Percentiles rank a stretch among this genome's conserved stretches.
phyloP scores from a whole-genome alignment of 2,797 vertebrate species.

The Calcarius lapponicus region DNA sequence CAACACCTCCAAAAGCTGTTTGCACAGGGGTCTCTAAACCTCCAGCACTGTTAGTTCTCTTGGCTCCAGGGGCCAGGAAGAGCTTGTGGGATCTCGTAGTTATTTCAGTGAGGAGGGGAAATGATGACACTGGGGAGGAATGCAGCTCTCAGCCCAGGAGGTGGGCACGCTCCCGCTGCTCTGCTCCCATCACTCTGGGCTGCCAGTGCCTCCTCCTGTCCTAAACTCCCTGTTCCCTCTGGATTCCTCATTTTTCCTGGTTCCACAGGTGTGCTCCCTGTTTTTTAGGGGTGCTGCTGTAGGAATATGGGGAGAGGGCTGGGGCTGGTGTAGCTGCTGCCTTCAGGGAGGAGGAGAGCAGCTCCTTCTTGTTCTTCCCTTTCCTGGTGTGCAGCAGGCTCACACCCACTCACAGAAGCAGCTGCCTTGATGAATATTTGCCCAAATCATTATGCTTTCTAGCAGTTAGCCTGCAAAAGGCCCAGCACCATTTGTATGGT shows the following conservation, averaged over 20 bases:
- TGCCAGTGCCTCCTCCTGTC: neutral
- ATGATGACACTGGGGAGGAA: neutral
- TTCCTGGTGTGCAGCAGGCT: neutral
- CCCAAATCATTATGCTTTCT: conserved; percentile 26
- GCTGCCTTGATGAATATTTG: conserved; percentile 60
- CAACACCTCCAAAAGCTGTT: neutral
- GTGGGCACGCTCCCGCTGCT: neutral
- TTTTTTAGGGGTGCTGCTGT: neutral
- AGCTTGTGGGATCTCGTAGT: neutral
- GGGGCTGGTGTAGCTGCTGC: neutral
- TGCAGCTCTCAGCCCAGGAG: neutral
- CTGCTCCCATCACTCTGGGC: fast-evolving
- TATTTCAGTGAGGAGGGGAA: neutral
- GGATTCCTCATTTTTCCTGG: neutral
- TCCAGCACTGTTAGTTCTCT: neutral
- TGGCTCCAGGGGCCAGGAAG: neutral
- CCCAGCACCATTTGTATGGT: conserved; percentile 58
- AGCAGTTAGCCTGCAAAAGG: conserved; percentile 41
- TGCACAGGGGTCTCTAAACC: neutral
- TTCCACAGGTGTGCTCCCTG: neutral
- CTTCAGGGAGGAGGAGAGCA: neutral
- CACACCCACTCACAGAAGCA: neutral
- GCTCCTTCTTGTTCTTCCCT: neutral
- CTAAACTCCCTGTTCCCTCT: neutral
- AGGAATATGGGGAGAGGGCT: neutral